Evolutionary conservation across 1,140 invertebrate species (phyloP).

Genomic region (Sesamia nonagrioides): DNA sequence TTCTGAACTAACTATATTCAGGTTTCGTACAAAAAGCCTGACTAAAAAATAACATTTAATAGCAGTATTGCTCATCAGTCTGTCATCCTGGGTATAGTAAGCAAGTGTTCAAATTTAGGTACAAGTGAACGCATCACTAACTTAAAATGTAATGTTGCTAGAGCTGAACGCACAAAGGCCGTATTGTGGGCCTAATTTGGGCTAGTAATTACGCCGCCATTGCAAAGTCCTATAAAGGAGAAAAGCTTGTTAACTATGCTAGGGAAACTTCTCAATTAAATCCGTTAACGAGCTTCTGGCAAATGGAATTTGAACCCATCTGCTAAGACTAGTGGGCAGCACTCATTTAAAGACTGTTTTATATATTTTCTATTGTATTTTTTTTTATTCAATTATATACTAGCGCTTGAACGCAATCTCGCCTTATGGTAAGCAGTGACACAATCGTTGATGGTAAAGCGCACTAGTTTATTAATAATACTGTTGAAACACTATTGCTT

Average conservation of each 20-base stretch:
- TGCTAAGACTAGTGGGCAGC: not conserved
- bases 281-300: constrained; percentile 33
- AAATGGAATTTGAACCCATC: constrained; percentile 36
- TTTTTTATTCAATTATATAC: no score
- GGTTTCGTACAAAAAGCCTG: no score
- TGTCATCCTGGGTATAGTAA: no score
- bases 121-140: not conserved
- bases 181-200: constrained; percentile 42
- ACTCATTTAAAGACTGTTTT: not conserved
- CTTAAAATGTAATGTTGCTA: not conserved
- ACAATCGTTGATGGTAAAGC: no score
- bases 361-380: constrained; percentile 10
- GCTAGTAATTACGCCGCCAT: constrained; percentile 47
- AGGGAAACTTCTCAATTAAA: constrained; percentile 42
- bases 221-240: constrained; percentile 34
- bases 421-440: no score
- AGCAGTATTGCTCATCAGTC: no score
- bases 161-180: constrained; percentile 41
- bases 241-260: constrained; percentile 42
- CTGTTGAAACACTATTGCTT: not conserved
- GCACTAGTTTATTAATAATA: no score
- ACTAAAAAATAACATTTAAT: no score
- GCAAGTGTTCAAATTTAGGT: no score
- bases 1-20: no score
- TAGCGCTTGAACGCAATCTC: no score